Evolutionary conservation across 2,888 invertebrate species (phyloP).

Genomic region (Phengaris arion): DNA sequence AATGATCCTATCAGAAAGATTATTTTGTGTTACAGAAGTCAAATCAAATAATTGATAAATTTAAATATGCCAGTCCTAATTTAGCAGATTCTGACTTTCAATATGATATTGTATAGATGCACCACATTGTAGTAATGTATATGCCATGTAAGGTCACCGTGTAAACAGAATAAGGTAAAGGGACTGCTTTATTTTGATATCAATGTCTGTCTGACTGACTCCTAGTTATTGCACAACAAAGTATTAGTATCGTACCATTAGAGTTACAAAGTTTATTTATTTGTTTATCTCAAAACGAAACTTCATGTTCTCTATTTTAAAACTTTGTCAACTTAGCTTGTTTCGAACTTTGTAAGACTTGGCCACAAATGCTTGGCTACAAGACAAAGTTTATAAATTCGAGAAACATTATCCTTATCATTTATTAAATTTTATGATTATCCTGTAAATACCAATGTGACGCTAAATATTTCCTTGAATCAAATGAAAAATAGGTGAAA

Average conservation of each 20-base stretch:
- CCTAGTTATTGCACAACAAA: background rate
- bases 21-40: too few species aligned
- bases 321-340: constrained; percentile 19
- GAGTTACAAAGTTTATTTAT: constrained; percentile 1
- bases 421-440: constrained; percentile 8
- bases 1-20: too few species aligned
- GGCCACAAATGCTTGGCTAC: constrained; percentile 6
- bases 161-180: background rate
- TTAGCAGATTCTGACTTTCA: background rate
- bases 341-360: constrained; percentile 5
- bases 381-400: background rate
- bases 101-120: background rate
- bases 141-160: background rate
- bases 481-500: background rate
- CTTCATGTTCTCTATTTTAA: constrained; percentile 8
- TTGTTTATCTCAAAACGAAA: constrained; percentile 15
- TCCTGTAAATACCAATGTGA: background rate
- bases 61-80: too few species aligned
- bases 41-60: too few species aligned
- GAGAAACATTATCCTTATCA: background rate
- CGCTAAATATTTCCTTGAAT: background rate
- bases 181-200: background rate
- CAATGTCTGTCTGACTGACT: background rate
- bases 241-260: constrained; percentile 8
- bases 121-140: background rate